Conservation (phyloP, 2,113 vertebrate genomes). For the Neolamprologus falcicula region DNA sequence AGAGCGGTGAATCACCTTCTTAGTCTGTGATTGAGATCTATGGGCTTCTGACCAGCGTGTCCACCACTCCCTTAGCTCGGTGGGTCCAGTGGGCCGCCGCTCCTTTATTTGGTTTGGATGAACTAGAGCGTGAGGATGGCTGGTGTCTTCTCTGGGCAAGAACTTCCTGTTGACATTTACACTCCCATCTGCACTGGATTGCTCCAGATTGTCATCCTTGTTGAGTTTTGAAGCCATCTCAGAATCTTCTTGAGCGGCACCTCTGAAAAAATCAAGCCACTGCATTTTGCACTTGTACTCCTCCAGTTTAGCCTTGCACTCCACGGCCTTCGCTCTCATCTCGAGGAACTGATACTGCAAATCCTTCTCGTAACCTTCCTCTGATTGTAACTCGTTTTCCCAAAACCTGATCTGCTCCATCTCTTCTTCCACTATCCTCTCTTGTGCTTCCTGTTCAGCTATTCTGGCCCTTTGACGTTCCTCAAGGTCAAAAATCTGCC, state of each 20-base stretch:
- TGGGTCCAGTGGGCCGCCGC: constrained; percentile 43
- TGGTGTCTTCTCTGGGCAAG: constrained; percentile 18
- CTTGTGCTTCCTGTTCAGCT: background rate
- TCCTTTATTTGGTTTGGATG: constrained; percentile 49
- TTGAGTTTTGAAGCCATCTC: background rate
- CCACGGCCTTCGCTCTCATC: constrained; percentile 53
- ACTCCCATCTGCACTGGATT: background rate
- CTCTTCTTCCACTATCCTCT: constrained; percentile 30
- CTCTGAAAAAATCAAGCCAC: background rate
- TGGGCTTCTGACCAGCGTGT: constrained; percentile 55
- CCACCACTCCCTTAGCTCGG: constrained; percentile 70
- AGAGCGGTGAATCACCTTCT: constrained; percentile 56
- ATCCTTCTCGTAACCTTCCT: constrained; percentile 60
- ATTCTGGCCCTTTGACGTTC: constrained; percentile 2
- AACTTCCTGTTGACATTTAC: constrained; percentile 40
- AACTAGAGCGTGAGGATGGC: constrained; percentile 29
- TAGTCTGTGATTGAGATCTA: background rate
- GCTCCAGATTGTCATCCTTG: background rate
- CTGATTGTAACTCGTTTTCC: constrained; percentile 71
- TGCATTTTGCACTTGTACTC: constrained; percentile 52
- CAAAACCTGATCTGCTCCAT: constrained; percentile 66
- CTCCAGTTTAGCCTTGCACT: constrained; percentile 65
- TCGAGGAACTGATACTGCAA: constrained; percentile 67
- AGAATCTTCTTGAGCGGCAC: background rate
- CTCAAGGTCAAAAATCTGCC: constrained; percentile 55